Base-by-base conservation (phyloP, 1,140 invertebrate species). In the Orchestia grillus region DNA sequence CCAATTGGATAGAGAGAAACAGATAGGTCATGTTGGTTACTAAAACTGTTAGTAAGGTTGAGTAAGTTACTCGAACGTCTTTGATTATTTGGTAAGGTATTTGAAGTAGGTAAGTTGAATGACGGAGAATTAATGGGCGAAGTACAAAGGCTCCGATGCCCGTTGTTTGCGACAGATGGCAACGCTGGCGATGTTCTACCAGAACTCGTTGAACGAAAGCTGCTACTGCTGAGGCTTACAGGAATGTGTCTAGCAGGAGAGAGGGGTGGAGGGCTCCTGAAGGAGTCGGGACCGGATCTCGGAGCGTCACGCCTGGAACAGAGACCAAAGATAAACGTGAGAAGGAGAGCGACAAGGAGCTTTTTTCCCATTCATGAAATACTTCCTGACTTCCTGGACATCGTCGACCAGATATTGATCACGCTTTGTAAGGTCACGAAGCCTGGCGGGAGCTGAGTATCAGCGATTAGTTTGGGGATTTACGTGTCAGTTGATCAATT, bases 1-100 rank as follows among this genome's bases (percentile, higher is more conserved):
- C 92, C 92, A 94, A n/a, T 47, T 8, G 92, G 92, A 94, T 44
- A 47, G 44, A 94, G 92, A 45, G 92, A 94, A 94, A 94, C 44
- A 44, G 16, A 40, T 44, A 44, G 92, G 44, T 45, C 44, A 15
- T 94, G 92, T 6, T 94, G 43, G 36, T 47, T 94, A 40, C 44
- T 40, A n/a, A 44, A 94, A 94, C 6, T 47, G 40, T 44, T n/a
- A 0, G 92, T n/a, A 11, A 45, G 92, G 44, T 47, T 94, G 43
- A 94, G 44, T 11, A 94, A 94, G 44, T 94, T 94, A 40, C 92
- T 94, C 15, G 92, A 45, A 45, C 40, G 92, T 47, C 92, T 94
- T n/a, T 42, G 40, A 40, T 94, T 45, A 94, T 47, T 94, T 40
- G 92, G 92, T n/a, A 94, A 47, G 47, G 92, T 94, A 45, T 94